phyloP scores from a whole-genome alignment of 2,113 vertebrate genomes.

The Ginglymostoma cirratum region DNA sequence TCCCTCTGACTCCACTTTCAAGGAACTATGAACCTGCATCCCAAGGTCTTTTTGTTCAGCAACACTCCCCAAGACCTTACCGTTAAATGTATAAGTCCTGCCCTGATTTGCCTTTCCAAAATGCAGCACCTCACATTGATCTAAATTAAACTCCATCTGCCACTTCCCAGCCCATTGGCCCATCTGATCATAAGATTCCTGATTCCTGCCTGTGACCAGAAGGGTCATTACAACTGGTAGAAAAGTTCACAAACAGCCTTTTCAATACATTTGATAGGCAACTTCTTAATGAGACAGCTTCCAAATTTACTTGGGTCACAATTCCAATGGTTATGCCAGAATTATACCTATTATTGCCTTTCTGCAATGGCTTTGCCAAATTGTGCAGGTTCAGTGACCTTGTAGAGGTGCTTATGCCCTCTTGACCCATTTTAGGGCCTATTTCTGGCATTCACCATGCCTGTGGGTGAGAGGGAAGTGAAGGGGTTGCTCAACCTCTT shows the following conservation, averaged over 20 bases:
- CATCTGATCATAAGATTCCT: not conserved
- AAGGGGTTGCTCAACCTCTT: not conserved
- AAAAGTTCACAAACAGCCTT: not conserved
- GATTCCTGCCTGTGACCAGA: not conserved
- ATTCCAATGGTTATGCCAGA: not conserved
- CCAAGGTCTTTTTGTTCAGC: too few species aligned
- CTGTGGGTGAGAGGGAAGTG: not conserved
- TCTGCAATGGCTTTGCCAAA: not conserved
- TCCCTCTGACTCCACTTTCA: too few species aligned
- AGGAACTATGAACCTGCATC: too few species aligned
- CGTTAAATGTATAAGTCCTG: too few species aligned
- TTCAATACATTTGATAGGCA: not conserved
- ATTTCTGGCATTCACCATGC: not conserved
- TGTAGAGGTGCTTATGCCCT: not conserved
- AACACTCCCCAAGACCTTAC: too few species aligned
- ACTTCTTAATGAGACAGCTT: not conserved
- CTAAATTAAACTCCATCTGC: too few species aligned
- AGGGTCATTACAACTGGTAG: not conserved
- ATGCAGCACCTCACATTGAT: too few species aligned
- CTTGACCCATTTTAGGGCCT: not conserved
- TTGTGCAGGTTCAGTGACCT: not conserved
- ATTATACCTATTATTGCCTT: not conserved
- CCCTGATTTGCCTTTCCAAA: too few species aligned
- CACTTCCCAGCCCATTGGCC: too few species aligned
- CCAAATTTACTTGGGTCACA: not conserved